Base-by-base conservation (phyloP, 2,797 vertebrate genomes). In the Micrastur ruficollis region DNA sequence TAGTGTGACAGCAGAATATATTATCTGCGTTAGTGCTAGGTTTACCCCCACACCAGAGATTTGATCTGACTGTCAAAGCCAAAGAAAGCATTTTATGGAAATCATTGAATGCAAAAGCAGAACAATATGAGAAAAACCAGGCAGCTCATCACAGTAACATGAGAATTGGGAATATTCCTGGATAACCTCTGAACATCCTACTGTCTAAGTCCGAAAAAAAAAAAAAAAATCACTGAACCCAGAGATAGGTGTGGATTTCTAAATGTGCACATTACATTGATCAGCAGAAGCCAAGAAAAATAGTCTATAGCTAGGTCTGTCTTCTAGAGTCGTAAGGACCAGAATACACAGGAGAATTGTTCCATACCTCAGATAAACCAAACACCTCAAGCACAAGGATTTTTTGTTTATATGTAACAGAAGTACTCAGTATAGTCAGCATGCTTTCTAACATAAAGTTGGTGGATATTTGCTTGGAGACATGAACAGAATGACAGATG, bases 1-100 rank as follows among this genome's bases (percentile, higher is more conserved):
- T 95, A 96, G 36, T 61, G 40, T 93, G 89, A 80, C 92, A 89
- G 92, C 52, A 89, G 92, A 96, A 97, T 93, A 95, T 76, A 93
- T 96, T 94, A 93, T 52, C 89, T 81, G 10, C 70, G 46, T 38
- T 86, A 82, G 32, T 50, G 25, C 26, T 52, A 76, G 50, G 38
- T 52, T 92, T 93, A 76, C 44, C 71, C 53, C 38, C 65, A 71
- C 75, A 78, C 29, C 36, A 93, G 79, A 91, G 90, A 82, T 93
- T 87, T 93, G 86, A 89, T 92, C 70, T 84, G 78, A 68, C 73
- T 87, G 74, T 83, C 89, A 93, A 92, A 93, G 63, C 36, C 34
- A 86, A 81, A 72, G 65, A 71, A 87, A 74, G 5, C 6, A 38
- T 65, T 85, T 89, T 42, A 61, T 4, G 31, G 67, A 71, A 94